These are phyloP conservation scores for Florisuga fusca DNA, from an alignment of 2,797 vertebrate genomes.

Conservation along the genomic window DNA sequence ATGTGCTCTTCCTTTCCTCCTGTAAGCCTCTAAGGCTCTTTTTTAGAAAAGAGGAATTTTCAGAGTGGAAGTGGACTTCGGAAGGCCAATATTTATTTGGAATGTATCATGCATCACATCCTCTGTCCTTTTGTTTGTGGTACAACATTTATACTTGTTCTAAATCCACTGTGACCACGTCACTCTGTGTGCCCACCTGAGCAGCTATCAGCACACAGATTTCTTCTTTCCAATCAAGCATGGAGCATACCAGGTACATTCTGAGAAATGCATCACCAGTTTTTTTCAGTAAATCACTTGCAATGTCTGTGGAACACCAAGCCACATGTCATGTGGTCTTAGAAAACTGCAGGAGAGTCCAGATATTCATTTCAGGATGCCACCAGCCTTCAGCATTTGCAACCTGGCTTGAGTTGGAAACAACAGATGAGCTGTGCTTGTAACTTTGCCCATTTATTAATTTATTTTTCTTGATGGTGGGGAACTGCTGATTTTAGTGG, in stretches of 20 bases:
- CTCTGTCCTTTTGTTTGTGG: neutral
- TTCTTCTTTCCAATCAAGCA: neutral
- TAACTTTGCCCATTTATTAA: conserved; percentile 17
- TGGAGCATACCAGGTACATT: neutral
- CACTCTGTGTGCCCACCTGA: neutral
- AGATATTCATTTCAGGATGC: conserved; percentile 15
- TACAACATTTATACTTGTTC: neutral
- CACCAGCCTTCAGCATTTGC: neutral
- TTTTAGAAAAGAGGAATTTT: neutral
- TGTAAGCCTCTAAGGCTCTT: neutral
- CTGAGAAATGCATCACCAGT: neutral
- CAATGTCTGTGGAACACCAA: neutral
- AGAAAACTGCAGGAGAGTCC: conserved; percentile 15
- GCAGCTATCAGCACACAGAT: neutral
- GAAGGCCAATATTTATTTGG: neutral
- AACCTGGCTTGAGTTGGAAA: conserved; percentile 17
- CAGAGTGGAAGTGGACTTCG: neutral
- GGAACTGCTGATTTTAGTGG: conserved; percentile 37
- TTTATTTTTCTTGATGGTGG: neutral
- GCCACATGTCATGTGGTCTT: neutral
- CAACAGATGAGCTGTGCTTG: conserved; percentile 24
- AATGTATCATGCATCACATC: rapidly evolving
- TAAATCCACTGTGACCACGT: neutral
- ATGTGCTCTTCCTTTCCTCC: neutral
- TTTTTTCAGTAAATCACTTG: neutral